Conservation (phyloP, 2,113 vertebrate genomes). For the Saccopteryx leptura region DNA sequence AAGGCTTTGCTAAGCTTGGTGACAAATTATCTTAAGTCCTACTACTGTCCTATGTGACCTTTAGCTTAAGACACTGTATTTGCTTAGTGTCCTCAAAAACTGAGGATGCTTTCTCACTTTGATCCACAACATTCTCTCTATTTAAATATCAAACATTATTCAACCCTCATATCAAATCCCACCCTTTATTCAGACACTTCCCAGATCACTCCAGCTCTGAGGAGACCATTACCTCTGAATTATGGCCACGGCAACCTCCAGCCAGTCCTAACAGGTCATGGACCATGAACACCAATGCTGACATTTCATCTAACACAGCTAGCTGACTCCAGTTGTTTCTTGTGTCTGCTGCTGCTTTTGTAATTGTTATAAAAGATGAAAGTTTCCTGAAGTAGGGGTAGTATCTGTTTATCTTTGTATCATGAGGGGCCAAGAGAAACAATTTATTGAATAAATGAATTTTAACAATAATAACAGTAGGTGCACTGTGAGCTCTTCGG, state of each 20-base stretch:
- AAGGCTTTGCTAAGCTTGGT: rapidly evolving
- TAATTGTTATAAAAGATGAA: too few species aligned
- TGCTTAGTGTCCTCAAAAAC: rapidly evolving
- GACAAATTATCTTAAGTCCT: too few species aligned
- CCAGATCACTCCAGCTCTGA: neutral
- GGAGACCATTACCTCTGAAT: neutral
- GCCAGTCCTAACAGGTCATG: rapidly evolving
- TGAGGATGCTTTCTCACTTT: neutral
- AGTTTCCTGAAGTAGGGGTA: neutral
- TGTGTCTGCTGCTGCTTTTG: neutral
- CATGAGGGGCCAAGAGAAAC: neutral
- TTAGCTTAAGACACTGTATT: neutral
- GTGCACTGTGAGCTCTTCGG: neutral
- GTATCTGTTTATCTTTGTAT: neutral
- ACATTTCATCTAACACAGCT: rapidly evolving
- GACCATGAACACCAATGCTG: rapidly evolving
- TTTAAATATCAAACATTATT: neutral
- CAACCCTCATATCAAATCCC: neutral
- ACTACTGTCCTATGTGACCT: neutral
- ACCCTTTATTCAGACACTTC: neutral
- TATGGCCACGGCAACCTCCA: rapidly evolving
- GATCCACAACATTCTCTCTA: neutral
- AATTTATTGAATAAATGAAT: neutral
- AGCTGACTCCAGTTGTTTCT: neutral
- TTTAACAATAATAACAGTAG: neutral